A percentile compares a stretch with the other conserved stretches of the same genome.
These are phyloP conservation scores for Graptemys geographica DNA, from an alignment of 2,797 vertebrate species.

Conservation along the genomic window DNA sequence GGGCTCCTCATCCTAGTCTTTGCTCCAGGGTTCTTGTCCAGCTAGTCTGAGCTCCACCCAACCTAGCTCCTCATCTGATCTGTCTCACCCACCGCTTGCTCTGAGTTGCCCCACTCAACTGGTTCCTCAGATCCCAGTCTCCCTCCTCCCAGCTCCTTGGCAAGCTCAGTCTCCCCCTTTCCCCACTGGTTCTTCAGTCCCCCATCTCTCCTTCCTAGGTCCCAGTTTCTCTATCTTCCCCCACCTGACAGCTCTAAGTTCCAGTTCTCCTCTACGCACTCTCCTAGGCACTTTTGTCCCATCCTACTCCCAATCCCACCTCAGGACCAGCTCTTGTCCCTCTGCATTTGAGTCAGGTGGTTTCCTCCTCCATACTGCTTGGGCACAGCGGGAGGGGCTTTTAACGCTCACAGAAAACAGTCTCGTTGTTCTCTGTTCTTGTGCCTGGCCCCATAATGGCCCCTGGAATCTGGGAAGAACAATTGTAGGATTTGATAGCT, in stretches of 20 bases:
- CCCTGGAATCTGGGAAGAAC: neutral
- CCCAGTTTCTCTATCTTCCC: neutral
- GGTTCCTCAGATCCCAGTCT: neutral
- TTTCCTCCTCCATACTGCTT: neutral
- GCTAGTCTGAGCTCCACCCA: fast-evolving
- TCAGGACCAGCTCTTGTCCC: neutral
- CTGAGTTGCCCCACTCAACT: neutral
- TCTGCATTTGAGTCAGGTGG: neutral
- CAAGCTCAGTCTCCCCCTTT: neutral
- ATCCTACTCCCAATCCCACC: neutral
- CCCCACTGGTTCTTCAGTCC: neutral
- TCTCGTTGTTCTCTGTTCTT: neutral
- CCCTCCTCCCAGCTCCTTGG: fast-evolving
- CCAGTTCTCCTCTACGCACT: neutral
- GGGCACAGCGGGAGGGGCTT: neutral
- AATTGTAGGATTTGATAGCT: neutral
- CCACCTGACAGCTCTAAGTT: neutral
- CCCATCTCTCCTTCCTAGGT: neutral
- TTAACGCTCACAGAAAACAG: neutral
- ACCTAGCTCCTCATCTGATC: neutral
- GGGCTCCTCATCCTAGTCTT: fast-evolving
- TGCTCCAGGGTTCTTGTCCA: neutral
- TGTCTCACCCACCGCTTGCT: neutral
- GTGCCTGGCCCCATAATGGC: neutral
- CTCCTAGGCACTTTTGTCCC: neutral